These are phyloP conservation scores for Peromyscus aztecus DNA, from an alignment of 2,797 vertebrate species.

Conservation along the genomic window DNA sequence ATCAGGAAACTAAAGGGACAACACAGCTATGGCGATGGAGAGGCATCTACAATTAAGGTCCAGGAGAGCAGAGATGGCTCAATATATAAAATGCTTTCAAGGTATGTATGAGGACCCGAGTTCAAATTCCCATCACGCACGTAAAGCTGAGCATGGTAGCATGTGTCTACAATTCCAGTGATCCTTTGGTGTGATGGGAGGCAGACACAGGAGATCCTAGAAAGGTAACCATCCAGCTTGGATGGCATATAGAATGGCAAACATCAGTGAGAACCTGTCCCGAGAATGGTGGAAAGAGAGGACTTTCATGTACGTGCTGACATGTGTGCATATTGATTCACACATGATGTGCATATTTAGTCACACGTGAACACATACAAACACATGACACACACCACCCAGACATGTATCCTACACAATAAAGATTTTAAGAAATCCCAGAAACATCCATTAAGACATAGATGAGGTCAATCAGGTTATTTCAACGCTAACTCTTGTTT, in stretches of 20 bases:
- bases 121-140: background rate
- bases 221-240: background rate
- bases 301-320: background rate
- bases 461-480: background rate
- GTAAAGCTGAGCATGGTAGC: background rate
- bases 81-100: background rate
- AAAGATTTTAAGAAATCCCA: background rate
- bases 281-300: background rate
- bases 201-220: too few species aligned
- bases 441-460: background rate
- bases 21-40: background rate
- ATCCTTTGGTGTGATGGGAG: background rate
- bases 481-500: background rate
- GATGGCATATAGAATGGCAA: background rate
- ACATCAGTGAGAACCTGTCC: background rate
- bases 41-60: background rate
- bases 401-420: background rate
- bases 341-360: background rate
- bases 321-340: background rate
- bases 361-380: background rate
- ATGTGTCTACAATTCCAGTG: background rate
- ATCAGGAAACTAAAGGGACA: background rate
- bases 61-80: background rate
- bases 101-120: fast-evolving
- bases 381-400: background rate